Conservation (phyloP, 2,113 vertebrate genomes). For the Paracanthobrama guichenoti region DNA sequence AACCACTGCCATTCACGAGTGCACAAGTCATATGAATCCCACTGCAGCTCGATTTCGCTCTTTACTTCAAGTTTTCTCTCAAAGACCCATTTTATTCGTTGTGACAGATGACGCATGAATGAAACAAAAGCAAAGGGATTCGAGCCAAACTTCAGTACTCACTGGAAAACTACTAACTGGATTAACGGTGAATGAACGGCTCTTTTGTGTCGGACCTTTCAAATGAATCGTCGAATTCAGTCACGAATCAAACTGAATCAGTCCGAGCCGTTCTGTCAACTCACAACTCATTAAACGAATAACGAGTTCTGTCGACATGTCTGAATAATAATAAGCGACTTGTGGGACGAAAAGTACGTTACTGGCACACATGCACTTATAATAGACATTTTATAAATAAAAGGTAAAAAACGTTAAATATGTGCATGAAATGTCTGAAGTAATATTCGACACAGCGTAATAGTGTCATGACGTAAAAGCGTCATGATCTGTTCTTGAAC, state of each 20-base stretch:
- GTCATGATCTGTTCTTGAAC: neutral
- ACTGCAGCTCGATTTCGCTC: neutral
- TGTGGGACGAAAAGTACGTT: neutral
- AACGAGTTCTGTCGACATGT: neutral
- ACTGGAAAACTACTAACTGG: conserved; percentile 33
- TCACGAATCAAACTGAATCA: neutral
- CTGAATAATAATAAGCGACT: neutral
- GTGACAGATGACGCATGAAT: neutral
- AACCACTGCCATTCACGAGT: neutral
- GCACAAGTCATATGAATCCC: neutral
- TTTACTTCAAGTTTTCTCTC: neutral
- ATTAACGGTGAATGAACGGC: neutral
- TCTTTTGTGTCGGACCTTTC: neutral
- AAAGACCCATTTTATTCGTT: neutral
- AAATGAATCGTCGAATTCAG: neutral
- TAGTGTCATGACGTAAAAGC: neutral
- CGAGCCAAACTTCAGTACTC: conserved; percentile 19
- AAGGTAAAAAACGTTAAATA: neutral
- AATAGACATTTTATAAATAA: neutral
- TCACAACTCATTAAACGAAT: neutral
- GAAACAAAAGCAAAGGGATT: conserved; percentile 18
- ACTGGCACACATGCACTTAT: neutral
- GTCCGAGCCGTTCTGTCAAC: neutral
- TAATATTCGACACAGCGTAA: neutral
- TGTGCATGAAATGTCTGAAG: neutral